Evolutionary conservation across 2,888 invertebrate genomes (phyloP), one percentile per base, ranked within the genome.

Genomic region (Pegoplata infirma): DNA sequence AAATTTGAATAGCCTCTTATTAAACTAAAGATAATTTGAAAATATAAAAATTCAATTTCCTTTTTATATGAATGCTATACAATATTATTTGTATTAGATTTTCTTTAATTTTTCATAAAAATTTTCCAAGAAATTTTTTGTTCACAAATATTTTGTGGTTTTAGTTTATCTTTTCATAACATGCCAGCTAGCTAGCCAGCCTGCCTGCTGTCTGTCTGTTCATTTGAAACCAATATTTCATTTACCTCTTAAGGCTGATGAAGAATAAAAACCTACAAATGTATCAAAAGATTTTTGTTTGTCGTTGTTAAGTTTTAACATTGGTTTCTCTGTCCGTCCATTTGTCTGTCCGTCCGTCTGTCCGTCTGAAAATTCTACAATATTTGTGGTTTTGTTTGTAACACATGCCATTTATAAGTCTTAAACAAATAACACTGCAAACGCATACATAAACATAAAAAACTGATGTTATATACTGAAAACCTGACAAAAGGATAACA

Each of bases 401-500:
- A 32, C 19, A 61, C 28, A 46, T 61, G 49, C 49, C 36, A 49
- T 63, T n/a, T 47, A 63, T 49, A 49, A 63, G 63, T 36, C 63
- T 63, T 51, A 63, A 63, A 51, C 49, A 49, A 63, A 63, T 51
- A 63, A 8, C 49, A 49, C 36, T 12, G 63, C 1, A 36, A 12
- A 36, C 2, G 12, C 3, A 2, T 5, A 36, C 10, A 12, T 36
- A 36, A n/a, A n/a, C n/a, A n/a, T n/a, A n/a, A n/a, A n/a, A n/a
- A n/a, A n/a, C n/a, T 36, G 36, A 12, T 36, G 36, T 36, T 49
- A 49, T 32, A 63, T 49, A 49, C 44, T 49, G 14, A 49, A 40
- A 63, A 63, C 63, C 63, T 63, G 63, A 49, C 63, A 63, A 63
- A 63, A 32, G 63, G 63, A 63, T 49, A 63, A 63, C 63, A 63